Evolutionary conservation across 2,113 vertebrate species (phyloP), one percentile per base, ranked within the genome.

Genomic region (Amia ocellicauda): DNA sequence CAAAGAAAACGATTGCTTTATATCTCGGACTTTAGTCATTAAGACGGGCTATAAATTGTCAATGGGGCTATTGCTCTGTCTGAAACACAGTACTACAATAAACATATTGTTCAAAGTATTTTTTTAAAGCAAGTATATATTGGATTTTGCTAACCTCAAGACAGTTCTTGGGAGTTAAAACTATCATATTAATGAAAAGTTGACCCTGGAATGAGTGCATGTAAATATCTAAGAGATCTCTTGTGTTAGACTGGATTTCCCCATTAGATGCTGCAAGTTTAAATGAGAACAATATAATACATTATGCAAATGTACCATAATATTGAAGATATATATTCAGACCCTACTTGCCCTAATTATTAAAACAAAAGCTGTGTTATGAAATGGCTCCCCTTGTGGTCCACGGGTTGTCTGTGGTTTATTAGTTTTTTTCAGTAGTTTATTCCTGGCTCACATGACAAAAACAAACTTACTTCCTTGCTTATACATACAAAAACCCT

Each of bases 1-100:
- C 83, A 86, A 85, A 87, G 83, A 84, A 85, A 78, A 78, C 83
- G 82, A 90, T 88, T 88, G 87, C 80, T 80, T 84, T 73, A 68
- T 73, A 73, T 70, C 76, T 70, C 40, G 66, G 78, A 76, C 77
- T 59, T 74, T 68, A 76, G 77, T 85, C 85, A 79, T 89, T 88
- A 90, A 83, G 75, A 73, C 67, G 47, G 74, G 64, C 71, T 73
- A 64, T 83, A 85, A 86, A 86, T 85, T 80, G 74, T 75, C 81
- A 78, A 73, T 31, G 68, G 66, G 61, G 63, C 80, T 67, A 69
- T 58, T 60, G 70, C 66, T 51, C 60, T 26, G 61, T 66, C 49
- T 66, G 57, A 43, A 36, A 27, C 7, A 42, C 29, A 66, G 36
- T 54, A 26, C 20, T 24, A 77, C 68, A 76, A 72, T 73, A 71